These are phyloP conservation scores for Catostylus mosaicus DNA, from an alignment of 30 jellyfish, hydroid and myxozoan genomes.

Conservation along the genomic window DNA sequence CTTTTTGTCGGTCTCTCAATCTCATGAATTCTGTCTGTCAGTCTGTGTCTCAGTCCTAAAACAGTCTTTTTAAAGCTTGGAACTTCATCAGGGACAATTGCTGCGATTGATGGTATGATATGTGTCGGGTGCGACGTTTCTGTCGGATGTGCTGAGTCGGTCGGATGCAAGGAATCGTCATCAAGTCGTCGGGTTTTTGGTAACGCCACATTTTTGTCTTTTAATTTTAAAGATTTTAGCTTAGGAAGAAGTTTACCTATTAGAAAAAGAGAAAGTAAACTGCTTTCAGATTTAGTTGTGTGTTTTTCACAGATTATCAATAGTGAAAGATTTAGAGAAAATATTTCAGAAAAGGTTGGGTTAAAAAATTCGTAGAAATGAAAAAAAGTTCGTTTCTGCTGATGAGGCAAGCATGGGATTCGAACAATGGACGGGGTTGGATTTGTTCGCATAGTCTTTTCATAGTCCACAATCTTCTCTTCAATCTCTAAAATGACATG, in stretches of 20 bases:
- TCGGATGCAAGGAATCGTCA: constrained; percentile 10
- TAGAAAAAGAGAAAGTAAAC: background rate
- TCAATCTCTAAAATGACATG: too few species aligned
- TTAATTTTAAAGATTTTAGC: constrained; percentile 30
- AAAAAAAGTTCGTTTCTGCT: too few species aligned
- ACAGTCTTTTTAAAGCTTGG: constrained; percentile 43
- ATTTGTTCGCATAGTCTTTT: too few species aligned
- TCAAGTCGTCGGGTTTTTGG: constrained; percentile 58
- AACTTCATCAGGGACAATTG: constrained; percentile 61
- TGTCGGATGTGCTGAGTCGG: background rate
- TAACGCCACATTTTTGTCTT: constrained; percentile 36
- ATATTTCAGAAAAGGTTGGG: too few species aligned
- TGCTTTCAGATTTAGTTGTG: too few species aligned
- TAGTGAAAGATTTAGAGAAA: too few species aligned
- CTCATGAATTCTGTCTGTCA: background rate
- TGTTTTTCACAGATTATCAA: too few species aligned
- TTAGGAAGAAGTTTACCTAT: constrained; percentile 54
- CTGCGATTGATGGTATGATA: constrained; percentile 42
- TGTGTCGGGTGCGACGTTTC: constrained; percentile 22
- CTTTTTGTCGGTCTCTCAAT: constrained; percentile 50
- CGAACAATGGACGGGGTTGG: too few species aligned
- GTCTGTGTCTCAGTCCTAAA: constrained; percentile 26
- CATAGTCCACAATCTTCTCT: too few species aligned
- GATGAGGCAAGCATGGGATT: too few species aligned
- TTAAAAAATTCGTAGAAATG: too few species aligned